Percentiles rank a stretch among this genome's conserved stretches.
Conservation (phyloP, 2,888 invertebrate genomes). For the Synergus japonicus region DNA sequence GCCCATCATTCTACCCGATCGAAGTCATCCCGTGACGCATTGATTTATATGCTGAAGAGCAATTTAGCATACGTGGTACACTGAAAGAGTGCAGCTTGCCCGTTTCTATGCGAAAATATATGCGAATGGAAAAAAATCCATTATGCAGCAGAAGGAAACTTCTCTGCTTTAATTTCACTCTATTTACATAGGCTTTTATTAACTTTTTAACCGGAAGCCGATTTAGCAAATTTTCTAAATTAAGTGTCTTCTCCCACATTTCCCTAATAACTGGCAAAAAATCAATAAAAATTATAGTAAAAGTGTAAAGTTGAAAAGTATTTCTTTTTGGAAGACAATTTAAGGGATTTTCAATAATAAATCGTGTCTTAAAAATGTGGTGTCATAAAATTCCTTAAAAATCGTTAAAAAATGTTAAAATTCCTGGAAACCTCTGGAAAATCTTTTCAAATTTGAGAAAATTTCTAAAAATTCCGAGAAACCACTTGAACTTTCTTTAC, state of each 20-base stretch:
- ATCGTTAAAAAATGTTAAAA: no score
- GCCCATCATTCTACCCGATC: slow-evolving; percentile 52
- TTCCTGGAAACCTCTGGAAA: no score
- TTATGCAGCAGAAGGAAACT: neutral
- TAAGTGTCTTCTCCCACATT: neutral
- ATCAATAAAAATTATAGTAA: no score
- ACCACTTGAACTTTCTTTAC: no score
- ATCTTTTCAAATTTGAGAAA: no score
- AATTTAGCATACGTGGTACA: slow-evolving; percentile 48
- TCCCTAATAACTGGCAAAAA: no score
- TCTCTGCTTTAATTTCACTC: neutral
- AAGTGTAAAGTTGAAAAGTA: no score
- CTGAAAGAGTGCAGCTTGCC: neutral
- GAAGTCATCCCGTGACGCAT: slow-evolving; percentile 53
- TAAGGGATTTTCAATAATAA: no score
- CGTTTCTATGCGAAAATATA: neutral
- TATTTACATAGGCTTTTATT: neutral
- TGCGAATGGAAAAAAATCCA: neutral
- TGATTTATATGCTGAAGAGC: slow-evolving; percentile 54
- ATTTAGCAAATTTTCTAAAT: neutral
- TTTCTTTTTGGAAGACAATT: no score
- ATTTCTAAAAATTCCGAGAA: no score
- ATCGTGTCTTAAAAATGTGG: no score
- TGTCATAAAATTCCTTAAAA: no score
- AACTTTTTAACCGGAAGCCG: neutral